Evolutionary conservation across 2,113 vertebrate species (phyloP).

Genomic region (Oceanites oceanicus): DNA sequence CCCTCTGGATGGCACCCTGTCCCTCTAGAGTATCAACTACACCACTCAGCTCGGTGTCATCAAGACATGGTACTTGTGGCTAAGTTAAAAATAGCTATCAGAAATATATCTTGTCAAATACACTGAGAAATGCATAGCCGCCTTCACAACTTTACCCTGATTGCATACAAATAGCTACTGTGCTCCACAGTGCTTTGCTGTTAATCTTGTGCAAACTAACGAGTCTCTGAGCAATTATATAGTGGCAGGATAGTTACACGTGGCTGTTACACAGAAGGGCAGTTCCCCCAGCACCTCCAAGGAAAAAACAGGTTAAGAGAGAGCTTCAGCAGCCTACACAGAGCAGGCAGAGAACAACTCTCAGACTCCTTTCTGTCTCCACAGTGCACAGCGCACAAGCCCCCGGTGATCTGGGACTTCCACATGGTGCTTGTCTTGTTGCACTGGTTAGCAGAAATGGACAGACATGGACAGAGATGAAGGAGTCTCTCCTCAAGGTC

Average conservation of each 20-base stretch:
- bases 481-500: background rate
- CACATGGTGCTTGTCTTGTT: background rate
- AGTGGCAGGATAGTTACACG: background rate
- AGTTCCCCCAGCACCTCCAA: background rate
- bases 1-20: too few relatives aligned
- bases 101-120: background rate
- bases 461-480: too few relatives aligned
- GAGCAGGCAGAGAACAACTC: background rate
- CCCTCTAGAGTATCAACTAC: background rate
- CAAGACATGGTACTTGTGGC: background rate
- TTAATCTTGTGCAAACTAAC: background rate
- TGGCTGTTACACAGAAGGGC: background rate
- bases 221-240: too few relatives aligned
- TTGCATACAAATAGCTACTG: background rate
- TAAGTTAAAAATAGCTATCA: background rate
- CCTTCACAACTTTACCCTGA: background rate
- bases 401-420: background rate
- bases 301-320: background rate
- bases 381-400: background rate
- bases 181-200: background rate
- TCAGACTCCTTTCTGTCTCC: background rate
- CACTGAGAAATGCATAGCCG: background rate
- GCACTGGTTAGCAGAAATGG: background rate
- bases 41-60: background rate
- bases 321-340: background rate